Evolutionary conservation across 2,113 vertebrate genomes (phyloP).

Genomic region (Poecile atricapillus): DNA sequence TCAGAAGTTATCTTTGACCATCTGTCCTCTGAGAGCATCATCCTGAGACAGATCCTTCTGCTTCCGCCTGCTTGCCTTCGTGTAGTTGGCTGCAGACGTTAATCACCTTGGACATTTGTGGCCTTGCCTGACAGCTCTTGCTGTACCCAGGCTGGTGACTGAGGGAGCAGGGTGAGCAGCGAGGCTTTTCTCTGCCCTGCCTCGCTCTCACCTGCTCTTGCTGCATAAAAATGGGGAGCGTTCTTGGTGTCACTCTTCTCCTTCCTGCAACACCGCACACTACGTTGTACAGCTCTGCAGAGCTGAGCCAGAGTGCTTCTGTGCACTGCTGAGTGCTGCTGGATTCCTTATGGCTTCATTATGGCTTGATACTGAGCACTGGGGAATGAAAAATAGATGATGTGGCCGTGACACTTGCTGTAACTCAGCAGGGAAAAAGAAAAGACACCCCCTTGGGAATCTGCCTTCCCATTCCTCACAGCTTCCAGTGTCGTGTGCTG

Average conservation of each 20-base stretch:
- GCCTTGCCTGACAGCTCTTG: background rate
- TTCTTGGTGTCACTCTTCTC: background rate
- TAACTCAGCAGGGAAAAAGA: background rate
- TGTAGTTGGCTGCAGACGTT: background rate
- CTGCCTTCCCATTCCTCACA: background rate
- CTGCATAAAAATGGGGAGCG: background rate
- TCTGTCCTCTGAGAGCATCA: background rate
- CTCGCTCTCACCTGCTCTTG: fast-evolving
- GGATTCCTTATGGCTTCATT: background rate
- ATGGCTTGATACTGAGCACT: background rate
- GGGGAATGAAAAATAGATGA: background rate
- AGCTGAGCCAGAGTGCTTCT: background rate
- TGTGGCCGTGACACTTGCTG: background rate
- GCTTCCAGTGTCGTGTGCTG: background rate
- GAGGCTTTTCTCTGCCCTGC: background rate
- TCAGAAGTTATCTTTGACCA: background rate
- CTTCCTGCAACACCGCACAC: background rate
- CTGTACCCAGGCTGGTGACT: background rate
- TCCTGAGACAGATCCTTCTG: background rate
- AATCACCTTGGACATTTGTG: background rate
- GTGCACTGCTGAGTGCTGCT: background rate
- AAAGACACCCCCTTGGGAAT: background rate
- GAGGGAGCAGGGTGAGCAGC: background rate
- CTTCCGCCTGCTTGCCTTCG: background rate
- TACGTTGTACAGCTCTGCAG: background rate